These are phyloP conservation scores for Himalopsyche phryganea DNA, from an alignment of 1,140 invertebrate genomes.

Conservation along the genomic window DNA sequence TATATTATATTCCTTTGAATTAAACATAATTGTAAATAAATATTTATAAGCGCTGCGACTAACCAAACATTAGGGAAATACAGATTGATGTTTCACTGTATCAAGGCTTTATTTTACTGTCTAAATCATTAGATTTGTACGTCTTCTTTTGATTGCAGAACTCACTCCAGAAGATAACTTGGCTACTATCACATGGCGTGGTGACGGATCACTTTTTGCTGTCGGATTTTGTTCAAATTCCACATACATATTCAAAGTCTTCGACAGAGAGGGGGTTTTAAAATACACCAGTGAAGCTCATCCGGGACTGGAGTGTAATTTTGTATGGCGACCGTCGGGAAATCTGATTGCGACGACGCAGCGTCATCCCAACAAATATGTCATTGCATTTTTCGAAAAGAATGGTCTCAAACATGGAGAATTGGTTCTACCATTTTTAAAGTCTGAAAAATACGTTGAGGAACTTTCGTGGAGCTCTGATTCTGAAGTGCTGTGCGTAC, in stretches of 20 bases:
- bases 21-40: too few relatives aligned
- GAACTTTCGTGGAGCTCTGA: slow-evolving; percentile 75
- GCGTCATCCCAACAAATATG: slow-evolving; percentile 61
- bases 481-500: slow-evolving; percentile 70
- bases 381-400: slow-evolving; percentile 85
- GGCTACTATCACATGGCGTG: slow-evolving; percentile 73
- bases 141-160: too few relatives aligned
- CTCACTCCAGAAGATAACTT: slow-evolving; percentile 48
- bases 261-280: slow-evolving; percentile 68
- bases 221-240: slow-evolving; percentile 60
- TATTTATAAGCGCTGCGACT: too few relatives aligned
- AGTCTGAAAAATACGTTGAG: slow-evolving; percentile 52
- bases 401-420: slow-evolving; percentile 88
- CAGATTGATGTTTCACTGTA: too few relatives aligned
- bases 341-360: slow-evolving; percentile 74
- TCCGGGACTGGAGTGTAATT: slow-evolving; percentile 62
- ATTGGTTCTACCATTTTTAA: slow-evolving; percentile 65
- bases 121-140: too few relatives aligned
- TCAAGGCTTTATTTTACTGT: too few relatives aligned
- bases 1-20: too few relatives aligned
- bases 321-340: slow-evolving; percentile 79
- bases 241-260: slow-evolving; percentile 63
- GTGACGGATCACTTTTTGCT: slow-evolving; percentile 80
- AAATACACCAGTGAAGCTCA: slow-evolving; percentile 70
- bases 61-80: too few relatives aligned